These are phyloP conservation scores for Pangasius larnaudii DNA, from an alignment of 2,797 vertebrate genomes.

Conservation along the genomic window DNA sequence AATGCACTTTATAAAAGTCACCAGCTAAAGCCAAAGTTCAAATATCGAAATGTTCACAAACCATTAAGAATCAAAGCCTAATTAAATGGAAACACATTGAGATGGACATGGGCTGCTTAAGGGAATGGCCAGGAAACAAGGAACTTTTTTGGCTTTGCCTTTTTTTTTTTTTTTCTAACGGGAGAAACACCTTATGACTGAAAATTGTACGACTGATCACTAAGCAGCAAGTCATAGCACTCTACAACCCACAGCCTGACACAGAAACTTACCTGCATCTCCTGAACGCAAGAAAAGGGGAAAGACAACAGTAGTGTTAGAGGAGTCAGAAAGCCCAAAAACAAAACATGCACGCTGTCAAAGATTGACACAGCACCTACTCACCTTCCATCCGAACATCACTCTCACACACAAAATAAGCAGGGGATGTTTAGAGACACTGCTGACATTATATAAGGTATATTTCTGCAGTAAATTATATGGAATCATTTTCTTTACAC, in stretches of 20 bases:
- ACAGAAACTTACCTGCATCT: conserved; percentile 94
- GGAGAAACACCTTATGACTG: neutral
- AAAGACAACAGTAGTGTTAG: conserved; percentile 83
- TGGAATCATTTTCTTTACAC: neutral
- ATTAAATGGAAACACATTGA: neutral
- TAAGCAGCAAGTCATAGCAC: neutral
- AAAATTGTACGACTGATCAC: neutral
- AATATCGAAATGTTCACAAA: neutral
- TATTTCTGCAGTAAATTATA: neutral
- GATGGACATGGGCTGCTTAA: neutral
- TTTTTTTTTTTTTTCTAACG: neutral
- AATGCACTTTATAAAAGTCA: neutral
- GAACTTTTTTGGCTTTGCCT: neutral
- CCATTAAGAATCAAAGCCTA: neutral
- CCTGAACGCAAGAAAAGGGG: conserved; percentile 98
- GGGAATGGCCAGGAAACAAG: neutral
- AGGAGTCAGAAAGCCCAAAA: conserved; percentile 36
- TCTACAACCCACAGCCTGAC: neutral
- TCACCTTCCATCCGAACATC: neutral
- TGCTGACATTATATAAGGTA: neutral
- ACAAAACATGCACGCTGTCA: neutral
- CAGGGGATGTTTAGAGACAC: neutral
- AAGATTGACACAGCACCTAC: neutral
- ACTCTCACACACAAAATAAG: neutral
- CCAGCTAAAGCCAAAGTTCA: neutral